Evolutionary conservation across 2,113 vertebrate species (phyloP).

Genomic region (Oriolus oriolus): DNA sequence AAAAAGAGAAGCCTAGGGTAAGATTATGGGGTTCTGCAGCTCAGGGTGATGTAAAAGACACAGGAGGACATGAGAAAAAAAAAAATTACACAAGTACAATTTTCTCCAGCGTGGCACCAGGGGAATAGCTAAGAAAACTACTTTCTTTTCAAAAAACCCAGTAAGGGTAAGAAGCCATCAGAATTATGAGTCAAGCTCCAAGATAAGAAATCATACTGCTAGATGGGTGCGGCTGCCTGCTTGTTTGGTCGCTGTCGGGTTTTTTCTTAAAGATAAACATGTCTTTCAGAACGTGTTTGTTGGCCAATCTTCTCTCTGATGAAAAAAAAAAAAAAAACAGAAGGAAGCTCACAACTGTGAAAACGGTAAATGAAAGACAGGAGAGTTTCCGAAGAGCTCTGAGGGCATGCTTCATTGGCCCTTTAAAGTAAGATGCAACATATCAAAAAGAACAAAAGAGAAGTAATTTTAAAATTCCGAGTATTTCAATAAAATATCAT

Average conservation of each 20-base stretch:
- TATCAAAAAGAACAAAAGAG: neutral
- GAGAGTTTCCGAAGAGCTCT: neutral
- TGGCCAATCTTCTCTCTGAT: neutral
- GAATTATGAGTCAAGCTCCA: neutral
- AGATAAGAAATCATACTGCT: slow-evolving; percentile 14
- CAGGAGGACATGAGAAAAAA: neutral
- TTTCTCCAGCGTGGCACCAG: neutral
- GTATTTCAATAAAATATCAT: neutral
- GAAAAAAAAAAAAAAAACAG: neutral
- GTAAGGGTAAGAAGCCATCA: neutral
- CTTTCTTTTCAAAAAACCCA: neutral
- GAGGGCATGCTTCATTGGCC: neutral
- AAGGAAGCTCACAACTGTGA: neutral
- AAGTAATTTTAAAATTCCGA: neutral
- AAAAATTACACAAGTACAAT: rapidly evolving
- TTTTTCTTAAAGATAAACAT: slow-evolving; percentile 12
- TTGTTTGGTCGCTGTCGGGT: neutral
- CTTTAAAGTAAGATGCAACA: neutral
- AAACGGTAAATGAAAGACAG: neutral
- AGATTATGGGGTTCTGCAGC: neutral
- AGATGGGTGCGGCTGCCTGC: neutral
- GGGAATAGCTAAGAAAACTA: neutral
- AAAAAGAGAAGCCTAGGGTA: neutral
- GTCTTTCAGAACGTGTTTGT: neutral
- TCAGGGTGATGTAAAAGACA: neutral